phyloP scores from a whole-genome alignment of 1,140 invertebrate genomes.

The Musca domestica region DNA sequence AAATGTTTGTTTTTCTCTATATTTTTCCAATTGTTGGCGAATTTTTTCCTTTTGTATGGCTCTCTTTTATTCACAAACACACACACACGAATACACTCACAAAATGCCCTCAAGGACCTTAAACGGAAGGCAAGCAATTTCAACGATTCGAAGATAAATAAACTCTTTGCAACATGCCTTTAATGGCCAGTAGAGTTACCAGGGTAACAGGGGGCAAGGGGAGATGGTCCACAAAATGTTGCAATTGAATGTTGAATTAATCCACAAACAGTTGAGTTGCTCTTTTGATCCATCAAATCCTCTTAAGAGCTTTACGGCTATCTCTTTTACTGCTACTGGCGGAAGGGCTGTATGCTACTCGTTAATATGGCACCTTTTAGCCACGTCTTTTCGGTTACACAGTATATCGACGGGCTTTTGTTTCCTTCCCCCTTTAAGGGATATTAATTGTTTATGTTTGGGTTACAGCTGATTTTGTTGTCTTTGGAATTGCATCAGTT shows the following conservation, averaged over 20 bases:
- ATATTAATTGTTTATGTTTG: slow-evolving; percentile 22
- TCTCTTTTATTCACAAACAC: no score
- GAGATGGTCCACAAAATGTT: not conserved
- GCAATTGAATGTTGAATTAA: not conserved
- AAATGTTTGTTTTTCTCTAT: no score
- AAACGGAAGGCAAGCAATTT: no score
- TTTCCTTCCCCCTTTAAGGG: not conserved
- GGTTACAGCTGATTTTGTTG: slow-evolving; percentile 11
- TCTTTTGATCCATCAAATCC: slow-evolving; percentile 14
- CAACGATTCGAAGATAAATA: no score
- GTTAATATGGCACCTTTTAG: not conserved
- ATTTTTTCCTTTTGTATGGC: no score
- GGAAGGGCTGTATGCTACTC: not conserved
- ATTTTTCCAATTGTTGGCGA: no score
- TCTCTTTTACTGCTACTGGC: not conserved
- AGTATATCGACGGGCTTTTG: not conserved
- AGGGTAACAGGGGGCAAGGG: no score
- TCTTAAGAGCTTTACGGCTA: slow-evolving; percentile 11
- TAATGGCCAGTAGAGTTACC: no score
- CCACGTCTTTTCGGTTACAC: not conserved
- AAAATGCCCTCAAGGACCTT: no score
- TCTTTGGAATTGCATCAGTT: not conserved
- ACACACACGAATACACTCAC: no score
- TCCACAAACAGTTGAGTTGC: not conserved
- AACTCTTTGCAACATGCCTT: no score